Evolutionary conservation across 1,140 invertebrate species (phyloP).

Genomic region (Globodera rostochiensis): DNA sequence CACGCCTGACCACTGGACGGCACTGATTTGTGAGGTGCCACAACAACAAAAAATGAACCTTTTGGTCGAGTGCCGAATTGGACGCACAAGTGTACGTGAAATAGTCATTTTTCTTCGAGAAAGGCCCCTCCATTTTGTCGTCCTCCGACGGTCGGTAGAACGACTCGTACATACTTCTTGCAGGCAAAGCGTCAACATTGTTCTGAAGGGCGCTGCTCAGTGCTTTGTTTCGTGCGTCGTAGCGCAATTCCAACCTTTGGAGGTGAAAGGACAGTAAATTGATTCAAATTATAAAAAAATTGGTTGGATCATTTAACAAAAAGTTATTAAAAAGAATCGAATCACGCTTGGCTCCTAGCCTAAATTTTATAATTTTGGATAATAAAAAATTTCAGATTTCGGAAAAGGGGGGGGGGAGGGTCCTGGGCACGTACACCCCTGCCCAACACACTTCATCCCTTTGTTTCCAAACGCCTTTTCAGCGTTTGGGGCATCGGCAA

Average conservation of each 20-base stretch:
- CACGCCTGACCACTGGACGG: no score
- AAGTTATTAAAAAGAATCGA: no score
- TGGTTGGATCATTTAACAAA: no score
- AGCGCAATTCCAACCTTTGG: constrained; percentile 31
- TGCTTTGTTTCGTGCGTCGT: constrained; percentile 45
- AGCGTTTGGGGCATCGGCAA: constrained; percentile 27
- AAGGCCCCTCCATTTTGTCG: constrained; percentile 43
- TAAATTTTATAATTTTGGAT: neutral
- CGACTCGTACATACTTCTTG: constrained; percentile 39
- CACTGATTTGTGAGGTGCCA: neutral
- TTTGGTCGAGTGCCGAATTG: constrained; percentile 8
- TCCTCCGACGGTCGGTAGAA: constrained; percentile 33
- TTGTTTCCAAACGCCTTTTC: constrained; percentile 28
- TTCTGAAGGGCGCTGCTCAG: constrained; percentile 20
- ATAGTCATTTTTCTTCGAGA: constrained; percentile 35
- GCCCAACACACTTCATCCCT: constrained; percentile 24
- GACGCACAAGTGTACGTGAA: constrained; percentile 23
- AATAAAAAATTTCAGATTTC: constrained; percentile 5
- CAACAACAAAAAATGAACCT: neutral
- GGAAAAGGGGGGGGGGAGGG: no score
- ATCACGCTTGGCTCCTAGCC: no score
- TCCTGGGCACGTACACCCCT: no score
- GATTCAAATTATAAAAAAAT: no score
- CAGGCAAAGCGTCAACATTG: constrained; percentile 1
- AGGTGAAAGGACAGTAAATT: no score